Base-by-base conservation (phyloP, 2,888 invertebrate genomes). In the Aquatica leii region DNA sequence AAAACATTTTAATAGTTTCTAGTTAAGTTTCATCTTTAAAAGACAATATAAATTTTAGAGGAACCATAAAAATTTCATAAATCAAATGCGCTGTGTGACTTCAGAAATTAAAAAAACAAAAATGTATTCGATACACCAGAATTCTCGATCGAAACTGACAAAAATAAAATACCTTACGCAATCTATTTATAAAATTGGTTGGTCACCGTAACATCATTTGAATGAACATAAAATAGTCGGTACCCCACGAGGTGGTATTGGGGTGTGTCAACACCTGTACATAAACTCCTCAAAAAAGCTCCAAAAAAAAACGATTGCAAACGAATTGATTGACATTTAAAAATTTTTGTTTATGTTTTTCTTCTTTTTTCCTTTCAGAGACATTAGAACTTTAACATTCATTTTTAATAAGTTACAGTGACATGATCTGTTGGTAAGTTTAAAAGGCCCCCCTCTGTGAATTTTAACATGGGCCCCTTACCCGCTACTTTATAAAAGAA, bases 401-500 rank as follows among this genome's bases (percentile, higher is more conserved):
- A 51, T 59, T 59, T 63, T 31, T 50, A 15, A 8, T 51, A 61
- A 60, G 46, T 56, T 55, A 62, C 68, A 71, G 67, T 72, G 72
- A 72, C 72, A 72, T 67, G 71, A 67, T 66, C 60, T 48, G 59
- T 61, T 61, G 24, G 61, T 61, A 62, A 66, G 70, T 59, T 69
- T 69, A 59, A 24, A 24, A 24, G 24, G 64, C 73, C 73, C 74
- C 76, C 75, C 73, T 70, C 68, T 68, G 72, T 55, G 69, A 66
- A 65, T 69, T 65, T 55, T 71, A 68, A 67, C 70, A 65, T 64
- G 66, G 24, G 60, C 49, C 64, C 73, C 74, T 46, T 76, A 74
- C 65, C 75, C 71, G 73, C 74, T 74, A 71, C 75, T 72, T 72
- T 70, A 71, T 74, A 73, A 74, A 77, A 71, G 80, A 78, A 79